A percentile compares a stretch with the other conserved stretches of the same genome.
Conservation (phyloP, 1,140 invertebrate species). For the Drosophila neocordata region DNA sequence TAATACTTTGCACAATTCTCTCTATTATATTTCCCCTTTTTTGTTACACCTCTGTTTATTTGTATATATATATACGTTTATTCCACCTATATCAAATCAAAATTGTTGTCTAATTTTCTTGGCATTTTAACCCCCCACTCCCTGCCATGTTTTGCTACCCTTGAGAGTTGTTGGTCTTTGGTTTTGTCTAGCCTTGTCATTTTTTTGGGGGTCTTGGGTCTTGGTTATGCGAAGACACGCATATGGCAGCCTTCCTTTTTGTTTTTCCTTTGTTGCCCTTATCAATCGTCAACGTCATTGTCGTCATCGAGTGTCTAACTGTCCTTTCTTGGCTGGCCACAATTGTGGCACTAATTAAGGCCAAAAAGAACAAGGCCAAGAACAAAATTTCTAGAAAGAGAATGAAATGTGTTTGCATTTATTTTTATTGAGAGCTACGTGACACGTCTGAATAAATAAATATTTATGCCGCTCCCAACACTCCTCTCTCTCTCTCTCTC, state of each 20-base stretch:
- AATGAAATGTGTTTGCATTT: slow-evolving; percentile 24
- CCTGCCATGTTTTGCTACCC: neutral
- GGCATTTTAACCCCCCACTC: neutral
- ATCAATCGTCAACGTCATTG: slow-evolving; percentile 12
- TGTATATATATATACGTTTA: neutral
- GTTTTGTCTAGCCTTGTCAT: slow-evolving; percentile 1
- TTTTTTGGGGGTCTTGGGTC: neutral
- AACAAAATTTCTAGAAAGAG: neutral
- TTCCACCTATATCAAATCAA: slow-evolving; percentile 7
- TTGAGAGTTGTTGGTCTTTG: neutral
- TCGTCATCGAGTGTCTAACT: slow-evolving; percentile 1
- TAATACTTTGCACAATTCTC: no score
- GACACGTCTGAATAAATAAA: slow-evolving; percentile 65
- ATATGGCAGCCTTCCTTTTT: neutral
- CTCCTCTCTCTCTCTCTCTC: slow-evolving; percentile 28
- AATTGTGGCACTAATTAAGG: slow-evolving; percentile 64
- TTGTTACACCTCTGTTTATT: neutral
- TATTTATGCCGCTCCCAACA: neutral
- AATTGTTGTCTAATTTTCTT: slow-evolving; percentile 5
- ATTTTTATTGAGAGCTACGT: slow-evolving; percentile 63
- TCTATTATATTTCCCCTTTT: neutral
- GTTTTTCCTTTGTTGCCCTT: neutral
- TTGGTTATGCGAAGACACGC: slow-evolving; percentile 1
- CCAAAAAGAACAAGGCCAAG: slow-evolving; percentile 22
- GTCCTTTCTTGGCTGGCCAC: slow-evolving; percentile 20